Conservation (phyloP, 2,888 invertebrate genomes). For the Nebria brevicollis region DNA sequence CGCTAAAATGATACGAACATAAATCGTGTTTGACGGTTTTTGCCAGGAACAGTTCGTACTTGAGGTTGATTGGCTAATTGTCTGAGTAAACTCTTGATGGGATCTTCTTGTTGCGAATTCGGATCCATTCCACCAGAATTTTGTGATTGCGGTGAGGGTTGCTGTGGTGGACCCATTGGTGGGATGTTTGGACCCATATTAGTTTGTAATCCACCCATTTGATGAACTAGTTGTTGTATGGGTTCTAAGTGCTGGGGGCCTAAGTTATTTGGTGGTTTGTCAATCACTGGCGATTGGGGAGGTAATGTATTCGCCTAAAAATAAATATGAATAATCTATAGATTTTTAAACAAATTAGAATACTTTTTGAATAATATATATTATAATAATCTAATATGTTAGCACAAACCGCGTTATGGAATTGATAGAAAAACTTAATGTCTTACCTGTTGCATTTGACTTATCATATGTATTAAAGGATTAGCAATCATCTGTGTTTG, state of each 20-base stretch:
- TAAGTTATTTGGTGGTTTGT: constrained; percentile 55
- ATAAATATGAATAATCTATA: not conserved
- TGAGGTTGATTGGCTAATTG: constrained; percentile 62
- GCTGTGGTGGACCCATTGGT: constrained; percentile 55
- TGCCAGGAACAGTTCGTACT: constrained; percentile 51
- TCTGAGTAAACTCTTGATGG: constrained; percentile 65
- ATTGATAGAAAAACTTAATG: not conserved
- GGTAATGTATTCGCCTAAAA: constrained; percentile 59
- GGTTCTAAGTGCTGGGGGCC: constrained; percentile 63
- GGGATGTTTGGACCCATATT: constrained; percentile 51
- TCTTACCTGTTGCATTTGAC: constrained; percentile 67
- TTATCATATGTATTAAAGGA: constrained; percentile 68
- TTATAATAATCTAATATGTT: too few species aligned
- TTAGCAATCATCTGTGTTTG: constrained; percentile 60
- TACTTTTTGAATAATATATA: too few species aligned
- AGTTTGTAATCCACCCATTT: constrained; percentile 65
- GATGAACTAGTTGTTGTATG: constrained; percentile 65
- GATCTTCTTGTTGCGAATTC: constrained; percentile 57
- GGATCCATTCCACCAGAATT: constrained; percentile 37
- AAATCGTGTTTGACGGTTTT: not conserved
- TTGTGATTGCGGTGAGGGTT: constrained; percentile 49
- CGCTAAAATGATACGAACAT: constrained; percentile 26
- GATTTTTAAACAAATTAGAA: not conserved
- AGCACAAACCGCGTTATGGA: too few species aligned
- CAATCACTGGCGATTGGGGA: constrained; percentile 54